Base-by-base conservation (phyloP, 2,888 invertebrate genomes). In the Stenurella melanura region DNA sequence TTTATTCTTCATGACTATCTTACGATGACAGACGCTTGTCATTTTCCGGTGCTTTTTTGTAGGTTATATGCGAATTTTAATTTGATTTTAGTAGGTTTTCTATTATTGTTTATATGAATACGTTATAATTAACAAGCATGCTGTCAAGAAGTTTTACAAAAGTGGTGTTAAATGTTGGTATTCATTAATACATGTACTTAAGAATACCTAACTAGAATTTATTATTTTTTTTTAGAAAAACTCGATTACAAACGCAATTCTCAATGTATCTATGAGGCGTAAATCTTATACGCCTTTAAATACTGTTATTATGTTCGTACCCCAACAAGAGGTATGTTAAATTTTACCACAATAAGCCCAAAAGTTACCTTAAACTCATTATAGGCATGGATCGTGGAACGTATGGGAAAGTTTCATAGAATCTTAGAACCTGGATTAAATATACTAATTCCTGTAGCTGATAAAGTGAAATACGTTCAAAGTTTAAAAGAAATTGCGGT, bases 401-500 rank as follows among this genome's bases (percentile, higher is more conserved):
- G 99, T 83, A 99, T 99, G 98, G 99, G 99, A 66, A 97, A 96
- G 90, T 99, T 97, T 90, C 94, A 96, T 89, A 93, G 96, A 88
- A 96, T 98, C 83, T 90, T 99, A 73, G 96, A 98, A 73, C 99
- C 99, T 12, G 99, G 99, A 1, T 90, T 99, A 54, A 99, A 99
- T 88, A 87, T 99, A 69, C 90, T 99, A 15, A 92, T 98, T 85
- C 99, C 99, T 0, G 90, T 99, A 75, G 91, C 98, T 63, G 99
- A 99, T 89, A 93, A 92, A 88, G 95, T 99, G 26, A 97, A 96
- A 90, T 99, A 99, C 91, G 98, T 99, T 15, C 99, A 99, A 90
- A 97, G 97, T 89, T 90, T 99, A 57, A 99, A 99, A 89, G 99
- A 99, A 95, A 97, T 99, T 83, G 98, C 99, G 0, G 99, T 99